Evolutionary conservation across 2,888 invertebrate genomes (phyloP), one percentile per base, ranked within the genome.

Genomic region (Sphaerophoria rueppellii): DNA sequence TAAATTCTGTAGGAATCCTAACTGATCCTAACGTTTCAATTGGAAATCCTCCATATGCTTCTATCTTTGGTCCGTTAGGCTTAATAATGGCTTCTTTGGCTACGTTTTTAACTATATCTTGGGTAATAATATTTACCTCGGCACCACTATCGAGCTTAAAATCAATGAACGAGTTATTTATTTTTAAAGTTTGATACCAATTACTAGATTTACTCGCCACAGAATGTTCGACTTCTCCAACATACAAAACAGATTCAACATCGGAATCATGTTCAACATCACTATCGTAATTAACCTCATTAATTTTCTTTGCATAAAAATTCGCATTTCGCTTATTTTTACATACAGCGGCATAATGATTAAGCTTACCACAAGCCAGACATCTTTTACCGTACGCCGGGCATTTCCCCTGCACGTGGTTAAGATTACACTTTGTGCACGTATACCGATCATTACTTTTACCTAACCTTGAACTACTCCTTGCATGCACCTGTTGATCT

Each of bases 21-120:
- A 52, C 52, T 52, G 52, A 52, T 0, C 52, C 52, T 52, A 52
- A 52, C 52, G 52, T 58, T n/a, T 32, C 55, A 12, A 63, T 55
- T 77, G 54, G 43, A 61, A 77, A 70, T 12, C 60, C 61, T 34
- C 61, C 70, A 70, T 61, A 70, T 14, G 76, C 70, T n/a, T 77
- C 61, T 61, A 69, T 40, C 7, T 54, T 77, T 6, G 50, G 40
- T 60, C 2, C 16, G 43, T 32, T 40, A 5, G 54, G 52, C 54
- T 70, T 46, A 7, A 60, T 69, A 32, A 52, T 11, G 7, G 6
- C 12, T 3, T 69, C 11, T 54, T 58, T 50, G 4, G 14, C 58
- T 16, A 69, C 69, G 24, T 52, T 70, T 46, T 58, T 32, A 0
- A 70, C 52, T 12, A 76, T 58, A 16, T 76, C 40, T 7, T 60